phyloP scores from a whole-genome alignment of 2,113 vertebrate species.

The Periophthalmus modestus region DNA sequence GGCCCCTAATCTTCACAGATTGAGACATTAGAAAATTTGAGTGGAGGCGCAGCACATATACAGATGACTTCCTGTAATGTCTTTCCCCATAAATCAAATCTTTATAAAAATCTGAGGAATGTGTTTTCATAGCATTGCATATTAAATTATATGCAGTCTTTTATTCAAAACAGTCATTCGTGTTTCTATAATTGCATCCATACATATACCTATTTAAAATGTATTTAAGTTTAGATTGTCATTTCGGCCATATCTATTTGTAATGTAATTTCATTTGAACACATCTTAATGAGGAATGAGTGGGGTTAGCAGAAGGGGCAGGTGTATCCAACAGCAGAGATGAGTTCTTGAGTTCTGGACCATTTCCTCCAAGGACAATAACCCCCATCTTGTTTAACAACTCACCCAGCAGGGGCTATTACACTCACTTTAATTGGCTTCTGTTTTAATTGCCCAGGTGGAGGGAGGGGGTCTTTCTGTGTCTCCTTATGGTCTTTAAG shows the following conservation, averaged over 20 bases:
- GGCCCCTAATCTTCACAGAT: constrained; percentile 89
- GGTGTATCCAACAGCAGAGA: constrained; percentile 65
- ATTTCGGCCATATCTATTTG: background rate
- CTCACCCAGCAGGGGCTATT: constrained; percentile 85
- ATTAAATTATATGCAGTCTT: background rate
- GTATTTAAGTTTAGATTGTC: background rate
- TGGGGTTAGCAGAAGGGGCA: constrained; percentile 43
- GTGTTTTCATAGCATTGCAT: background rate
- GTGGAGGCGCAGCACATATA: constrained; percentile 40
- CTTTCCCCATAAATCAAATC: constrained; percentile 7
- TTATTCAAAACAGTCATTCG: background rate
- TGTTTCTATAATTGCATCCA: background rate
- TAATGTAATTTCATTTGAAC: background rate
- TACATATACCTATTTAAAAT: background rate
- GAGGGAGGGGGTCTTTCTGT: constrained; percentile 64
- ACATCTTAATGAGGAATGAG: constrained; percentile 24
- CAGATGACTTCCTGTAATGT: constrained; percentile 45
- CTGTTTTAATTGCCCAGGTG: constrained; percentile 84
- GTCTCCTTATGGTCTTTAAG: constrained; percentile 58
- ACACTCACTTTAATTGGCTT: constrained; percentile 87
- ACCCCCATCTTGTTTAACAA: constrained; percentile 91
- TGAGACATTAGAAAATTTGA: constrained; percentile 71
- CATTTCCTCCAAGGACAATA: constrained; percentile 87
- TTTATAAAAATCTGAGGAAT: background rate
- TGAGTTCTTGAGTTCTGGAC: constrained; percentile 80